These are phyloP conservation scores for Agrochola macilenta DNA, from an alignment of 2,888 invertebrate genomes.

Conservation along the genomic window DNA sequence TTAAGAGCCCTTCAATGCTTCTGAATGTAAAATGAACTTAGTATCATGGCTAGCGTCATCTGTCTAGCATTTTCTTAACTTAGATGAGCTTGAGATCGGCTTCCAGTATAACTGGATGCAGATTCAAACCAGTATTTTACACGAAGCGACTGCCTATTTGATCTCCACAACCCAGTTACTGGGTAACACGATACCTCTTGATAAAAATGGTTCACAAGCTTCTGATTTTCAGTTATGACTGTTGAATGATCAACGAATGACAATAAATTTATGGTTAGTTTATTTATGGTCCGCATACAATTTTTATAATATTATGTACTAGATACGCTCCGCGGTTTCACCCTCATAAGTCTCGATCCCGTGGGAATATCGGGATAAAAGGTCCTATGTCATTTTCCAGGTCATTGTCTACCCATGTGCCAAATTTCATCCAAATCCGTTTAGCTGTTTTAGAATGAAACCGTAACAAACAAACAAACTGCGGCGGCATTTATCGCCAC, in stretches of 20 bases:
- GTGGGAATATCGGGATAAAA: too few species aligned
- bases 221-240: background rate
- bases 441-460: too few species aligned
- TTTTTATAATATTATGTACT: background rate
- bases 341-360: too few species aligned
- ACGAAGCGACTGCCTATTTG: background rate
- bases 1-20: slow-evolving; percentile 16
- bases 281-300: background rate
- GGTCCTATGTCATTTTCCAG: too few species aligned
- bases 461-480: too few species aligned
- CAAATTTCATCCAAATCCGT: too few species aligned
- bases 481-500: too few species aligned
- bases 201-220: background rate
- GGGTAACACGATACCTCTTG: background rate
- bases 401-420: too few species aligned
- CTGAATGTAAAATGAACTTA: slow-evolving; percentile 8
- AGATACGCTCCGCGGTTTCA: too few species aligned
- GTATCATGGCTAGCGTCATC: background rate
- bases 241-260: background rate
- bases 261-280: too few species aligned
- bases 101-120: background rate
- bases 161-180: background rate
- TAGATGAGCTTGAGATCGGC: background rate
- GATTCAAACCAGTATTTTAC: background rate
- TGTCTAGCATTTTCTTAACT: background rate